These are phyloP conservation scores for Proteles cristata DNA, from an alignment of 2,113 vertebrate genomes.

Conservation along the genomic window DNA sequence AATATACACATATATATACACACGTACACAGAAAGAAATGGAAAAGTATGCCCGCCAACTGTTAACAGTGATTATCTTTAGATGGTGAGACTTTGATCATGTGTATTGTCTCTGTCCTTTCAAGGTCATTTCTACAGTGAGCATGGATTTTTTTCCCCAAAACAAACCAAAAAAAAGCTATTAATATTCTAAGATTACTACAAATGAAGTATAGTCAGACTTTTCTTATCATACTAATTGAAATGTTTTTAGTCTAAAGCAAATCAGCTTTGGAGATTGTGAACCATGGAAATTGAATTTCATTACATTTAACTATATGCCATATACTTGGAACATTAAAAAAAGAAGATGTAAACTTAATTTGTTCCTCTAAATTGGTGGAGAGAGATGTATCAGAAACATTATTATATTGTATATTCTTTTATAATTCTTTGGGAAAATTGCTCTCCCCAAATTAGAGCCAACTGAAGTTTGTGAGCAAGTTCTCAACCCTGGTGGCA, in stretches of 20 bases:
- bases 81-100: not conserved
- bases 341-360: not conserved
- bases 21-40: not conserved
- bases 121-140: not conserved
- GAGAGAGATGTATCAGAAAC: not conserved
- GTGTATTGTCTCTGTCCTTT: slow-evolving; percentile 1
- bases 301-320: not conserved
- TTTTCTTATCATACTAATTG: not conserved
- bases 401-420: not conserved
- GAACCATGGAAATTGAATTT: not conserved
- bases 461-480: not conserved
- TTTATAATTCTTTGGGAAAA: not conserved
- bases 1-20: not conserved
- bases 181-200: not conserved
- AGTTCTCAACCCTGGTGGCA: not conserved
- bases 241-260: not conserved
- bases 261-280: not conserved
- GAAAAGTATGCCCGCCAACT: not conserved
- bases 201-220: not conserved
- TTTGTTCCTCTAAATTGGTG: not conserved
- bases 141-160: not conserved
- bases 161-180: not conserved
- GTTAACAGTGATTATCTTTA: not conserved
- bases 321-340: not conserved
- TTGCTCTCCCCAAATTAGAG: not conserved